Base-by-base conservation (phyloP, 37 sponge, comb jelly and placozoan species). In the Crambe crambe region DNA sequence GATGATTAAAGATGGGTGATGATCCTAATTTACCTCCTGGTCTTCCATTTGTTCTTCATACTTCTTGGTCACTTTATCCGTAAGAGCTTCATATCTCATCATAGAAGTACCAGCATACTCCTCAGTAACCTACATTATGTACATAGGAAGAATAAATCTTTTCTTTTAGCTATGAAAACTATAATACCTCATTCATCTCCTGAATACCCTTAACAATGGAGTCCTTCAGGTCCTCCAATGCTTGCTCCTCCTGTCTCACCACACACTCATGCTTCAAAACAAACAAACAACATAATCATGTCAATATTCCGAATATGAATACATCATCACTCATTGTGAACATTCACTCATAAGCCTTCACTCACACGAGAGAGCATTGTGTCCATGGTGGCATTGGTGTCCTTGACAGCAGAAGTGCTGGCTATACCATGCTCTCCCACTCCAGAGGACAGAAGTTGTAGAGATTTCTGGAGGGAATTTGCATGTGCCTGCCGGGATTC, bases 401-500 rank as follows among this genome's bases (percentile, higher is more conserved):
- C 65, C 65, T 38, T 27, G 0, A 64, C 18, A 12, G 77, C 63
- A 36, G 63, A 20, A 26, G 6, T 63, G 60, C 37, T 29, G 32
- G 59, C 26, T 29, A 9, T 43, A 34, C 38, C 25, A 58, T 47
- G 32, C 47, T 41, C 23, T 15, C 25, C 18, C 30, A 37, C 41
- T 21, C 63, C 44, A 42, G 63, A 77, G 64, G 77, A 42, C 0
- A 77, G 62, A 39, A 0, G 1, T 54, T 38, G 39, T 15, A 70
- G 38, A 26, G 47, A 76, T 42, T 26, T 67, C 26, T 83, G 84
- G 10, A 83, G 18, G 3, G 17, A 56, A 56, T 83, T 76, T n/a
- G 58, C 37, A 36, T 83, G 68, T 8, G 76, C 31, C 56, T 83
- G 76, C 2, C 51, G 69, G 22, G 67, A 37, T 36, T 68, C 58